These are phyloP conservation scores for Pseudochromis fuscus DNA, from an alignment of 2,797 vertebrate species.

Conservation along the genomic window DNA sequence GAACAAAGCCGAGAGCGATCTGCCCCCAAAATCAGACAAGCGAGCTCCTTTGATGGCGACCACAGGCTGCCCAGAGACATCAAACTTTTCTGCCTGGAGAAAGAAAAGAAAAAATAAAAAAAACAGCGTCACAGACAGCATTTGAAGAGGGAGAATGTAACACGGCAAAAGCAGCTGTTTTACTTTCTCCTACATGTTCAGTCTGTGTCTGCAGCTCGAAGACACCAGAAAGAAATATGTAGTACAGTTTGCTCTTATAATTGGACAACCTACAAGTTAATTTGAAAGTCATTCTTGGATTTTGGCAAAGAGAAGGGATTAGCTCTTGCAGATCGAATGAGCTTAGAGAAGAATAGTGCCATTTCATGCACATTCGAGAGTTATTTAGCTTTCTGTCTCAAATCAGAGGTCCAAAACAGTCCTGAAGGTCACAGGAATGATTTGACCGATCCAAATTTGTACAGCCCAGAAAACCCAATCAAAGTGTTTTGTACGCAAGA, in stretches of 20 bases:
- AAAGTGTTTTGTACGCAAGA: constrained; percentile 47
- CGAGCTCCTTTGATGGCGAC: constrained; percentile 92
- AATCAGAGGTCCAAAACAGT: constrained; percentile 68
- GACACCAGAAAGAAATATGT: constrained; percentile 51
- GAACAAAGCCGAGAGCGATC: constrained; percentile 89
- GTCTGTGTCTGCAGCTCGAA: constrained; percentile 27
- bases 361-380: constrained; percentile 71
- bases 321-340: constrained; percentile 71
- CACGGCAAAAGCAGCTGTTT: constrained; percentile 3
- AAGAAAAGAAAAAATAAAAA: constrained; percentile 8
- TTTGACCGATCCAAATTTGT: constrained; percentile 66
- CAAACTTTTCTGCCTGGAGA: constrained; percentile 91
- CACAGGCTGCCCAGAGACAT: constrained; percentile 89
- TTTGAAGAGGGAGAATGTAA: constrained; percentile 37
- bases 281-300: constrained; percentile 77
- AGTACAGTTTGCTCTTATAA: constrained; percentile 63
- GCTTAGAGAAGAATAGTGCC: constrained; percentile 72
- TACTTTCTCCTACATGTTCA: constrained; percentile 25
- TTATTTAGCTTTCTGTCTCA: constrained; percentile 66
- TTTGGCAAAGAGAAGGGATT: constrained; percentile 74
- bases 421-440: constrained; percentile 70
- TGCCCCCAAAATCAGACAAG: constrained; percentile 93
- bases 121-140: constrained; percentile 38
- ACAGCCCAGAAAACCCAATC: constrained; percentile 67
- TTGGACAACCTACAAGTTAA: constrained; percentile 74